These are phyloP conservation scores for Cephus sareptanus DNA, from an alignment of 2,888 invertebrate species.

Conservation along the genomic window DNA sequence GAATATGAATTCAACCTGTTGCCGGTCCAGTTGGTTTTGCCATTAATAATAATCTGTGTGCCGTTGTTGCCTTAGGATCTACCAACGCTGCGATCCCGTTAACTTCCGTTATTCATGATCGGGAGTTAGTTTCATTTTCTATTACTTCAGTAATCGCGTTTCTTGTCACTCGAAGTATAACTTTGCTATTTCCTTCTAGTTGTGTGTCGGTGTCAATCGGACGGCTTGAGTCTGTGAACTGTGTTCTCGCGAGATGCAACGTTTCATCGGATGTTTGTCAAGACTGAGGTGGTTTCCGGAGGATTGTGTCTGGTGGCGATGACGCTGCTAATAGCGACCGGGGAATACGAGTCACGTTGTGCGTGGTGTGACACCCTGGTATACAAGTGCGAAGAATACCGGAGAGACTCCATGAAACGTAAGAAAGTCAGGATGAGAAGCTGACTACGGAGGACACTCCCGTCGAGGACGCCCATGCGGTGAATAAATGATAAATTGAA, in stretches of 20 bases:
- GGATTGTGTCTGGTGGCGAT: conserved; percentile 9
- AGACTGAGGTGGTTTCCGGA: not conserved
- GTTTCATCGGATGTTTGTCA: not conserved
- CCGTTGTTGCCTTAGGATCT: not conserved
- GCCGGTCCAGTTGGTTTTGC: not conserved
- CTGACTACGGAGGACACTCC: conserved; percentile 39
- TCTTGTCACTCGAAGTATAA: not conserved
- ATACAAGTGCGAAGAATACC: not conserved
- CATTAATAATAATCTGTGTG: not conserved
- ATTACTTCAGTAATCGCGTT: not conserved
- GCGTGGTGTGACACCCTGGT: not conserved
- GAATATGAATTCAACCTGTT: not conserved
- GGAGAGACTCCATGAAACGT: conserved; percentile 25
- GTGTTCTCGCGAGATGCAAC: not conserved
- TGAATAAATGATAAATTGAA: conserved; percentile 25
- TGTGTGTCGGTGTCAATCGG: not conserved
- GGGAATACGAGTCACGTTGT: conserved; percentile 8
- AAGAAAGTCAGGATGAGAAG: conserved; percentile 43
- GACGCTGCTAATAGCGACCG: conserved; percentile 30
- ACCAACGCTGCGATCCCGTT: not conserved
- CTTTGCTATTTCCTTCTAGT: not conserved
- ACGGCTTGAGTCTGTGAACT: not conserved
- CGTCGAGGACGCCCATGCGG: conserved; percentile 41
- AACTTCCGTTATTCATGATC: not conserved
- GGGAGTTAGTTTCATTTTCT: not conserved